Evolutionary conservation across 2,113 vertebrate genomes (phyloP).

Genomic region (Anhinga anhinga): DNA sequence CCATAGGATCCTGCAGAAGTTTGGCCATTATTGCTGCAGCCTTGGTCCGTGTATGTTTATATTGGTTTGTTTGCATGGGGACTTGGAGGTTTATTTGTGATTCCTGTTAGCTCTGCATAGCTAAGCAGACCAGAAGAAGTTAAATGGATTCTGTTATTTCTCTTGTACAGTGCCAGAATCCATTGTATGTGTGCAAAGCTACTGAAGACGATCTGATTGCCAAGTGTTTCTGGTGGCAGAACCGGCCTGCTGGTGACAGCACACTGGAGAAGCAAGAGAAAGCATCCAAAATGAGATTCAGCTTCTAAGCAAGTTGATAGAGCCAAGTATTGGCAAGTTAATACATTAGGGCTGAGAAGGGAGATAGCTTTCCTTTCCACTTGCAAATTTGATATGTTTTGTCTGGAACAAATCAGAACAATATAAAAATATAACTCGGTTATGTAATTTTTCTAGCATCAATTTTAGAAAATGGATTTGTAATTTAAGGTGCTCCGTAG

Average conservation of each 20-base stretch:
- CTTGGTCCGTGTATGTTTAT: background rate
- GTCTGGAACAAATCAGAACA: constrained; percentile 41
- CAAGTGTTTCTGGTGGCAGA: background rate
- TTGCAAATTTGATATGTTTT: constrained; percentile 23
- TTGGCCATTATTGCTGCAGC: background rate
- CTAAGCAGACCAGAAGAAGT: background rate
- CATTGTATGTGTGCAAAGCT: background rate
- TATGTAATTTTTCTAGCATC: background rate
- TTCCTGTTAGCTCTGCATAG: background rate
- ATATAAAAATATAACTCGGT: background rate
- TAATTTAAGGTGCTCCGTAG: background rate
- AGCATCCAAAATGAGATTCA: background rate
- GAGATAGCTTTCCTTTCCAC: constrained; percentile 6
- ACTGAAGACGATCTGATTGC: background rate
- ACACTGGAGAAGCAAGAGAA: constrained; percentile 12
- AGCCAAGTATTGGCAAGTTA: constrained; percentile 40
- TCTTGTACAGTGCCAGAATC: background rate
- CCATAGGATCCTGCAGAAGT: background rate
- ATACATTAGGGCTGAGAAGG: background rate
- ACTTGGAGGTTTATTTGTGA: background rate
- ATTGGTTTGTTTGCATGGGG: background rate
- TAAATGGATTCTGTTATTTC: background rate
- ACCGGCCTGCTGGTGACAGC: background rate
- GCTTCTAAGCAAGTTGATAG: background rate
- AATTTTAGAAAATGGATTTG: background rate